Evolutionary conservation across 1,140 invertebrate genomes (phyloP).

Genomic region (Lepidurus apus): DNA sequence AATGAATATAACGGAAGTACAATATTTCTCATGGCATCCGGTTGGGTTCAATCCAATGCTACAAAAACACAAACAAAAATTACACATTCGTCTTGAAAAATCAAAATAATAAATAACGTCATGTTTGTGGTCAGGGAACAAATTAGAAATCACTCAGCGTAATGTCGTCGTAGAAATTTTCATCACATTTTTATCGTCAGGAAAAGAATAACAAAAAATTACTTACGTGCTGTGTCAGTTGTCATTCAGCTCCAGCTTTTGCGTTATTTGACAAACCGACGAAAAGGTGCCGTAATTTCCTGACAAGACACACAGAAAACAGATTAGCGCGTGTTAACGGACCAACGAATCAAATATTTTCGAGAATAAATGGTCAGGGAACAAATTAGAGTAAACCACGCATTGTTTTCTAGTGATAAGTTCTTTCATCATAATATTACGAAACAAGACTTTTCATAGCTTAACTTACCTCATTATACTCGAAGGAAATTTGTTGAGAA

Average conservation of each 20-base stretch:
- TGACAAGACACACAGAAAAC: no score
- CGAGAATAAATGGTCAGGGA: neutral
- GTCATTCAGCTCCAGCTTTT: no score
- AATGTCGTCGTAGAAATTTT: neutral
- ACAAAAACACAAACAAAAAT: neutral
- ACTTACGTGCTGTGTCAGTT: neutral
- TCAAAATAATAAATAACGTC: neutral
- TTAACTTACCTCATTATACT: no score
- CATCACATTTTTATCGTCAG: neutral
- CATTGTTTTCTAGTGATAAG: neutral
- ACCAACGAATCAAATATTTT: neutral
- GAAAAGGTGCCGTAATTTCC: no score
- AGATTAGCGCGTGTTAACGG: no score
- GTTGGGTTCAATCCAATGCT: no score
- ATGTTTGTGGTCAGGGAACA: neutral
- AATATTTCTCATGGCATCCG: no score
- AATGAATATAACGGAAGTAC: no score
- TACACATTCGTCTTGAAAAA: neutral
- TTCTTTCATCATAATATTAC: neutral
- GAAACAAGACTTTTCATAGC: no score
- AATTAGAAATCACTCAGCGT: conserved; percentile 4
- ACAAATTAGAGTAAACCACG: conserved; percentile 14
- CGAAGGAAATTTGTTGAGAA: no score
- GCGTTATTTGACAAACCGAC: no score
- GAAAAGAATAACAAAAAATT: neutral